Evolutionary conservation across 2,888 invertebrate species (phyloP), one percentile per base, ranked within the genome.

Genomic region (Ischnura elegans): DNA sequence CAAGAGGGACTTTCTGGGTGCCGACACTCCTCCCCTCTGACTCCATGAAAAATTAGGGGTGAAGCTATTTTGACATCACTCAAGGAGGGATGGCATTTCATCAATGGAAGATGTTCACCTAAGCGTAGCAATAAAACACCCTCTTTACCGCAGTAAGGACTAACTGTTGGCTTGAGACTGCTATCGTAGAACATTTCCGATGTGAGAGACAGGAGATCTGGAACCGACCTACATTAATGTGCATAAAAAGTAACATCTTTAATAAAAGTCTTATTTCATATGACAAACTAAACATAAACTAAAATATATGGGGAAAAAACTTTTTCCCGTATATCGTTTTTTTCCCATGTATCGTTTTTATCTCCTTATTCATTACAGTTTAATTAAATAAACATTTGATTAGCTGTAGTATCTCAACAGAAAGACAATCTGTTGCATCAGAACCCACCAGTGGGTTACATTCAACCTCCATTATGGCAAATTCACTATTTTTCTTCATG

Each of bases 181-280:
- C 97, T 97, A 94, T 98, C 97, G 95, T 99, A 99, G 96, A 99
- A 99, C 95, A 99, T 96, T 94, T 96, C 96, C 95, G 98, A 99
- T 10, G 98, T 98, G 36, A 98, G 95, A 43, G 97, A 96, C 93
- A 99, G 96, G 94, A 99, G 97, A 94, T 97, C 97, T 8, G 98
- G 97, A 94, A 99, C 96, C 93, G 99, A 98, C 94, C 99, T 95
- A 94, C 96, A 61, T 25, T 6, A 25, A 25, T n/a, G n/a, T 25
- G 2, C 1, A 97, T 95, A 96, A 42, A 90, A 87, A 76, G 93
- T 43, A 85, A 61, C 43, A n/a, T n/a, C n/a, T 46, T 47, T 36
- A 46, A 21, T n/a, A 29, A 87, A n/a, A n/a, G n/a, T n/a, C n/a
- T 87, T 2, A 25, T 76, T 47, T 0, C 36, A 51, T n/a, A 16